These are phyloP conservation scores for Oplegnathus fasciatus DNA, from an alignment of 2,113 vertebrate genomes.

Conservation along the genomic window DNA sequence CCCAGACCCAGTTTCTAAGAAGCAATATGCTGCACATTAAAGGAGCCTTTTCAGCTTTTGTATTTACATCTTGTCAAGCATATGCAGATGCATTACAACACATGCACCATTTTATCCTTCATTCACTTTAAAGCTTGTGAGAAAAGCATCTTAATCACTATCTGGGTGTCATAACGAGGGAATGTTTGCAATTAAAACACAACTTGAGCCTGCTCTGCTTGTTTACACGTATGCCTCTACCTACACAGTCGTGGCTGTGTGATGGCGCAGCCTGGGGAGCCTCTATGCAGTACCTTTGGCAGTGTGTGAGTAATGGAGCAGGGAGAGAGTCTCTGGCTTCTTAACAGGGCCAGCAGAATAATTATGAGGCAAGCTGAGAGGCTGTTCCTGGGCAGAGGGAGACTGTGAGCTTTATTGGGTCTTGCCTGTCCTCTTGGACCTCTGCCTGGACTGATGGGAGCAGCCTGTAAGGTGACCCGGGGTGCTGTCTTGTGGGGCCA, in stretches of 20 bases:
- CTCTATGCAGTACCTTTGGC: slow-evolving; percentile 65
- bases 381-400: slow-evolving; percentile 64
- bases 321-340: slow-evolving; percentile 65
- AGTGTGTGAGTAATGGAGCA: slow-evolving; percentile 75
- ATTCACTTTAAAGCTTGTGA: slow-evolving; percentile 18
- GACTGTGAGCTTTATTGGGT: slow-evolving; percentile 53
- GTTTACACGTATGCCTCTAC: slow-evolving; percentile 26
- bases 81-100: background rate
- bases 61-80: slow-evolving; percentile 5
- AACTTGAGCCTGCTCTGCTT: slow-evolving; percentile 35
- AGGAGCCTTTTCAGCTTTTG: background rate
- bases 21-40: background rate
- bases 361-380: slow-evolving; percentile 73
- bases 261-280: slow-evolving; percentile 48
- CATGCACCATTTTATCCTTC: background rate
- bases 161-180: background rate
- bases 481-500: slow-evolving; percentile 29
- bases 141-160: slow-evolving; percentile 2
- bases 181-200: slow-evolving; percentile 20
- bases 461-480: slow-evolving; percentile 39
- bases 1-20: background rate
- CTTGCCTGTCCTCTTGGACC: slow-evolving; percentile 50
- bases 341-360: slow-evolving; percentile 75
- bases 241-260: slow-evolving; percentile 22
- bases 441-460: slow-evolving; percentile 56